phyloP scores from a whole-genome alignment of 2,888 invertebrate species.

The Patella depressa region DNA sequence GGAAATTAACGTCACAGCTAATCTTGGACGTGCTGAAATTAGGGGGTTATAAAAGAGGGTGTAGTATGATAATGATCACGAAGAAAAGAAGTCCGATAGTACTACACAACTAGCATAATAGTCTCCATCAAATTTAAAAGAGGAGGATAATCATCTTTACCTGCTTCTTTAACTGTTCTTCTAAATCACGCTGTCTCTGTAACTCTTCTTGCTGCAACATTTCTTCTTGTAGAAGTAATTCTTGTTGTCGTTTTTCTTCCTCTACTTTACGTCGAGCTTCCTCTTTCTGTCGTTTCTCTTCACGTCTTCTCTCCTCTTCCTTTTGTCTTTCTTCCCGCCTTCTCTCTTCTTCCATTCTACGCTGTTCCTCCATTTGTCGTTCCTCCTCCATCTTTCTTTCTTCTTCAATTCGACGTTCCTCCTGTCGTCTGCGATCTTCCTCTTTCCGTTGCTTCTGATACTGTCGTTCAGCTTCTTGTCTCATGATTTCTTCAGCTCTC shows the following conservation, averaged over 20 bases:
- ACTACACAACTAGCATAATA: no score
- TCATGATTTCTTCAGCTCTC: conserved; percentile 71
- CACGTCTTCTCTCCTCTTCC: conserved; percentile 18
- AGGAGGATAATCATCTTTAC: background rate
- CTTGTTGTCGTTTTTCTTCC: conserved; percentile 69
- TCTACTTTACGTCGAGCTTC: conserved; percentile 30
- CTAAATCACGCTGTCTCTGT: conserved; percentile 40
- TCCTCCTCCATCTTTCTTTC: conserved; percentile 53
- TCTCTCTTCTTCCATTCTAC: conserved; percentile 55
- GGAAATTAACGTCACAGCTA: no score
- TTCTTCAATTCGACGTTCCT: conserved; percentile 67
- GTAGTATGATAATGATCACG: no score
- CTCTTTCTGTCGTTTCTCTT: conserved; percentile 23
- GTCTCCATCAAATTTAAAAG: background rate
- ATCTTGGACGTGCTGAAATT: no score
- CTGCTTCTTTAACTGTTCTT: conserved; percentile 28
- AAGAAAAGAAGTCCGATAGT: no score
- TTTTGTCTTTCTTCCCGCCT: conserved; percentile 70
- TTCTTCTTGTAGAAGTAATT: conserved; percentile 59
- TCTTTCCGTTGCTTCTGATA: conserved; percentile 23
- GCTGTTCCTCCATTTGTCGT: conserved; percentile 38
- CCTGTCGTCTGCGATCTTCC: conserved; percentile 24
- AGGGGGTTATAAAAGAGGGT: no score
- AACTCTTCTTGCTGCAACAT: conserved; percentile 45
- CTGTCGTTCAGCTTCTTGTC: conserved; percentile 57